Evolutionary conservation across 2,888 invertebrate species (phyloP).

Genomic region (Drosophila pseudotalamancana): DNA sequence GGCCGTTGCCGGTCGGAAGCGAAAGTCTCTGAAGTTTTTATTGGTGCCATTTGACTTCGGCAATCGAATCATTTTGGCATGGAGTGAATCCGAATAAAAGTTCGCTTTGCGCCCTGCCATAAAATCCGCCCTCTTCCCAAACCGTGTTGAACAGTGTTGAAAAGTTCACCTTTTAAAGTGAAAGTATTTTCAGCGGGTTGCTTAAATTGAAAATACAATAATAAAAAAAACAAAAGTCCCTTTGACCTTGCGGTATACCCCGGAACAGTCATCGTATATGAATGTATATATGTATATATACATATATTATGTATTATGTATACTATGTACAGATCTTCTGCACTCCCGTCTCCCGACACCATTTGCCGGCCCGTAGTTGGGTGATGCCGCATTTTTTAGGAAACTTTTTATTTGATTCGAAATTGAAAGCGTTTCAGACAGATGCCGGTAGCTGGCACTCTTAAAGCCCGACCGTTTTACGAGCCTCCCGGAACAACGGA

Average conservation of each 20-base stretch:
- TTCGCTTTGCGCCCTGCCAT: conserved; percentile 37
- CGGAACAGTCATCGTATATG: conserved; percentile 3
- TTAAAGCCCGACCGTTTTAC: conserved; percentile 17
- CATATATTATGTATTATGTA: background rate
- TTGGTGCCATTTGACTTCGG: conserved; percentile 64
- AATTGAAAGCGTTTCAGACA: conserved; percentile 66
- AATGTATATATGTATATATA: background rate
- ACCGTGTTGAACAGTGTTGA: background rate
- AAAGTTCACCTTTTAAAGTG: conserved; percentile 65
- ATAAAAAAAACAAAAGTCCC: conserved; percentile 48
- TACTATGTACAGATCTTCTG: no score
- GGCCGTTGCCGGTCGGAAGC: conserved; percentile 33
- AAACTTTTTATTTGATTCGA: conserved; percentile 73
- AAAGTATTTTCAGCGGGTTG: conserved; percentile 37
- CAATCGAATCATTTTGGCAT: conserved; percentile 64
- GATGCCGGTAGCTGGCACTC: conserved; percentile 24
- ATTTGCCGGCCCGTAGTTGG: conserved; percentile 22
- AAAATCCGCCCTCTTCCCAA: conserved; percentile 24
- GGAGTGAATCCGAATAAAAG: conserved; percentile 46
- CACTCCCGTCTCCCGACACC: conserved; percentile 1
- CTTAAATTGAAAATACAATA: conserved; percentile 53
- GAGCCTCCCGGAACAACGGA: background rate
- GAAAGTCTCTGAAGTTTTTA: conserved; percentile 64
- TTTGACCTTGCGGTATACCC: conserved; percentile 61
- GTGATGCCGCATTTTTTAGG: conserved; percentile 50